Evolutionary conservation across 2,797 vertebrate genomes (phyloP), one percentile per base, ranked within the genome.

Genomic region (Galaxias olidus): DNA sequence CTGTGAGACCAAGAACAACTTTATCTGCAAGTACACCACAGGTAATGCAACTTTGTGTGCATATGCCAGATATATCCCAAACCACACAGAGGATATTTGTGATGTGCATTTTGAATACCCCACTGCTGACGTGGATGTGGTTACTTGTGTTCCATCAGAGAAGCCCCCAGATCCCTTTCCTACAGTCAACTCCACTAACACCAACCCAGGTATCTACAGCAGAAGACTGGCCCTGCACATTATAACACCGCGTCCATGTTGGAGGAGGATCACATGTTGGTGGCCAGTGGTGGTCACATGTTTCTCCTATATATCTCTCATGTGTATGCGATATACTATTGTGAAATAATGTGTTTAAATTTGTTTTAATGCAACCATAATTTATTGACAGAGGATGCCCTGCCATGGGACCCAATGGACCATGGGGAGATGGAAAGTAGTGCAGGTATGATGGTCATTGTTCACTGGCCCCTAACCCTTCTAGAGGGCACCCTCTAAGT

Each of bases 1-100:
- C 10, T 99, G 98, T 66, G 95, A 93, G 86, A 94, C 96, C 78
- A 98, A 93, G 73, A 98, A 98, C 84, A 98, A 99, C 86, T 99
- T 98, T 84, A 97, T 99, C 86, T 99, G 98, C 92, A 99, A 98
- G 84, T 98, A 98, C 59, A 86, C 92, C 2, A 80, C 91, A 77
- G 97, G 97, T 98, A 86, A 88, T 6, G 3, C 30, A 47, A 47
- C 46, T 47, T 47, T 8, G 46, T 47, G 46, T 47, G 30, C 30
- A 30, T 6, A 30, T 30, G 6, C 30, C 6, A 30, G 30, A 30
- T 30, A 30, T 30, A 30, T 6, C 30, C 30, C 30, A 30, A 30
- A 30, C 30, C 6, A 30, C 30, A 2, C 6, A 30, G 30, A 2
- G 30, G 30, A 3, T 30, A 30, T 30, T 2, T 30, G 2, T 30